Percentiles rank a stretch among this genome's conserved stretches.
These are phyloP conservation scores for Corydoras sp. DNA, from an alignment of 2,113 vertebrate species.

Conservation along the genomic window DNA sequence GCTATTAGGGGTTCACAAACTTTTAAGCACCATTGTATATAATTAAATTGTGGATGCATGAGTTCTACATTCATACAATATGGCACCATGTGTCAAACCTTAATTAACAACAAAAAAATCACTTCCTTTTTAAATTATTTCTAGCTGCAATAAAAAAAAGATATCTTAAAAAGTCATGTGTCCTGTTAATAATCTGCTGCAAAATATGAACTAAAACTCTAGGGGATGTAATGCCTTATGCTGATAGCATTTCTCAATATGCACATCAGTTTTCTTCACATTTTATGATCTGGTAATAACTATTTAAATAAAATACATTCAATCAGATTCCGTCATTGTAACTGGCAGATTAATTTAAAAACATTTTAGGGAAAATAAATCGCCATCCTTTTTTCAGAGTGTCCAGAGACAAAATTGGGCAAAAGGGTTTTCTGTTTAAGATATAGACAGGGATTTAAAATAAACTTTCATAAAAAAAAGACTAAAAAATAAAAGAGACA, in stretches of 20 bases:
- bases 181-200: not conserved
- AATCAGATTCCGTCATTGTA: constrained; percentile 34
- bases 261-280: constrained; percentile 22
- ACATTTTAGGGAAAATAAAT: constrained; percentile 41
- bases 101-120: too few species aligned
- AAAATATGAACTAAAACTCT: constrained; percentile 17
- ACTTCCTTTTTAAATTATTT: too few species aligned
- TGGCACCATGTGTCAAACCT: too few species aligned
- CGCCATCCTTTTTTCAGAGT: constrained; percentile 25
- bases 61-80: too few species aligned
- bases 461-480: too few species aligned
- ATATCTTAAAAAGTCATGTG: too few species aligned
- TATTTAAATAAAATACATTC: constrained; percentile 15
- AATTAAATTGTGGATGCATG: too few species aligned
- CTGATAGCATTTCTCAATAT: constrained; percentile 17
- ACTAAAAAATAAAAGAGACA: too few species aligned
- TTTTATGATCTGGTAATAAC: constrained; percentile 2
- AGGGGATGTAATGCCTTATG: constrained; percentile 5
- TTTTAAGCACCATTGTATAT: too few species aligned
- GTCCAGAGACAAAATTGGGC: constrained; percentile 13
- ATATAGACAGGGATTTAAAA: not conserved
- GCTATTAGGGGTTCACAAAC: too few species aligned
- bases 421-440: constrained; percentile 32
- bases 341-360: constrained; percentile 37
- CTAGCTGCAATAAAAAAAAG: too few species aligned